phyloP scores from a whole-genome alignment of 1,140 invertebrate genomes.

The Amyelois transitella region DNA sequence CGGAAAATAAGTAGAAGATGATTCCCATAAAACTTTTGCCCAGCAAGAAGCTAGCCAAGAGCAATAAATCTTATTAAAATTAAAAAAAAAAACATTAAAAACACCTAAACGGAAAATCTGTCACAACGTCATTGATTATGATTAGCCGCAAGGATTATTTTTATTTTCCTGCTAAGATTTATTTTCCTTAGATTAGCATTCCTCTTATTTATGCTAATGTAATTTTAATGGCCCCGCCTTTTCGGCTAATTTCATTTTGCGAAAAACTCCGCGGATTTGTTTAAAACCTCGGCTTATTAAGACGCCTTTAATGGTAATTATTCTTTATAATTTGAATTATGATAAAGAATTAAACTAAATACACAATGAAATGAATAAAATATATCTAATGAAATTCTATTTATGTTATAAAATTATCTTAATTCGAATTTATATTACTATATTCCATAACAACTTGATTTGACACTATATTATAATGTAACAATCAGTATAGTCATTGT shows the following conservation, averaged over 20 bases:
- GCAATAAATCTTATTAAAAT: too few relatives aligned
- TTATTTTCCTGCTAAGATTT: conserved; percentile 64
- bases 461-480: too few relatives aligned
- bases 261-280: conserved; percentile 60
- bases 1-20: too few relatives aligned
- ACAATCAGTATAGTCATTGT: too few relatives aligned
- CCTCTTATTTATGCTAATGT: conserved; percentile 74
- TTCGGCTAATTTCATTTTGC: conserved; percentile 71
- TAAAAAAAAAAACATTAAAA: background rate
- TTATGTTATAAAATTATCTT: too few relatives aligned
- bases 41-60: too few relatives aligned
- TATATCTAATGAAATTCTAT: too few relatives aligned
- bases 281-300: conserved; percentile 64
- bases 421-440: too few relatives aligned
- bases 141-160: conserved; percentile 51
- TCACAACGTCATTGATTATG: conserved; percentile 49
- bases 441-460: too few relatives aligned
- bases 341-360: too few relatives aligned
- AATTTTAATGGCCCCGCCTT: conserved; percentile 70
- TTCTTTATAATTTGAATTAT: conserved; percentile 53
- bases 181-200: conserved; percentile 71
- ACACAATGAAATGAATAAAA: too few relatives aligned
- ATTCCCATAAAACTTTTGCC: too few relatives aligned
- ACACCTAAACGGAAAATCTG: conserved; percentile 36
- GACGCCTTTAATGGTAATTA: conserved; percentile 52